Percentiles rank a stretch among this genome's conserved stretches.
phyloP scores from a whole-genome alignment of 2,113 vertebrate species.

The Petrocephalus microphthalmus region DNA sequence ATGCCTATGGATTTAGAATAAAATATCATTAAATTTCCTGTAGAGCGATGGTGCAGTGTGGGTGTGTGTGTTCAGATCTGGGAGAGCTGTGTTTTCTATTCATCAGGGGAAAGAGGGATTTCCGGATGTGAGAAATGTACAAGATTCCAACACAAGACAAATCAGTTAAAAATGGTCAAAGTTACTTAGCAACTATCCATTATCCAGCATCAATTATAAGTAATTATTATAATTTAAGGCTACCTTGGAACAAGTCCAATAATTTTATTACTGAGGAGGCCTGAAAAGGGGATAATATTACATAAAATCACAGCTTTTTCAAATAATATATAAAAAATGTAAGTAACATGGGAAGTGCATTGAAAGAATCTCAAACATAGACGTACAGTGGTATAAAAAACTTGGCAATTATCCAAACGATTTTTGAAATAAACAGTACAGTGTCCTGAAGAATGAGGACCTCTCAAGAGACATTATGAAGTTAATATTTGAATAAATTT shows the following conservation, averaged over 20 bases:
- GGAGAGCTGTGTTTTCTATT: not conserved
- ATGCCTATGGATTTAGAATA: not conserved
- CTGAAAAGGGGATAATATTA: not conserved
- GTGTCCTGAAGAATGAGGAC: not conserved
- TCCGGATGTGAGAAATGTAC: not conserved
- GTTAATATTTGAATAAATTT: constrained; percentile 22
- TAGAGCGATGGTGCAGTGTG: not conserved
- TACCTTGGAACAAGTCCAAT: not conserved
- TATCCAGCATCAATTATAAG: not conserved
- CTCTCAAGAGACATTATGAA: not conserved
- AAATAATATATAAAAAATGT: not conserved
- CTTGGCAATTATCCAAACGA: constrained; percentile 6
- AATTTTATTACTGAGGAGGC: not conserved
- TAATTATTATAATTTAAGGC: constrained; percentile 15
- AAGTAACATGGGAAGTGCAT: not conserved
- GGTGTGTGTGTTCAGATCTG: too few relatives aligned
- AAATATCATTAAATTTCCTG: not conserved
- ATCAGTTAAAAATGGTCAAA: not conserved
- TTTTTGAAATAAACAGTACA: not conserved
- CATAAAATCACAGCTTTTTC: not conserved
- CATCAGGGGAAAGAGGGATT: not conserved
- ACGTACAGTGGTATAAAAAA: not conserved
- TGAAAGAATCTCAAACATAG: not conserved
- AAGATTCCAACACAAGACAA: not conserved
- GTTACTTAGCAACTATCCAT: constrained; percentile 13